Conservation (phyloP, 1,140 invertebrate genomes). For the Laodelphax striatellus region DNA sequence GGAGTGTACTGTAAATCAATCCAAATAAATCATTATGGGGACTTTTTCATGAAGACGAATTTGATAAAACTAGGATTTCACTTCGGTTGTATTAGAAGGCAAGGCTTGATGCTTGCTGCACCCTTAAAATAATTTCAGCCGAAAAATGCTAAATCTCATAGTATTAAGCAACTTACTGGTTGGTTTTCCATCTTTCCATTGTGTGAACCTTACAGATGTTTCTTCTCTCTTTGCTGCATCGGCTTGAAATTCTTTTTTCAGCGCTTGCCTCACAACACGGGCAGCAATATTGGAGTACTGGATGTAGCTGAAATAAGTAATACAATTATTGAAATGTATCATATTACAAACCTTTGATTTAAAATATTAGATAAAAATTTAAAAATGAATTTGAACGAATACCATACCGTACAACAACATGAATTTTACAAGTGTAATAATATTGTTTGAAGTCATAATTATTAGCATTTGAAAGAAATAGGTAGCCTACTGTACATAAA, state of each 20-base stretch:
- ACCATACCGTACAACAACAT: neutral
- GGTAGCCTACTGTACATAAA: no score
- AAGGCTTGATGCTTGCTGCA: no score
- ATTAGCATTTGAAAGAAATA: no score
- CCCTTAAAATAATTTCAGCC: no score
- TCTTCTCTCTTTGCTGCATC: conserved; percentile 67
- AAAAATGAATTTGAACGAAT: neutral
- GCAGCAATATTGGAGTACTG: conserved; percentile 87
- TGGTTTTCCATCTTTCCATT: conserved; percentile 77
- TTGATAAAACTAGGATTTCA: no score
- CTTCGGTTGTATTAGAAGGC: no score
- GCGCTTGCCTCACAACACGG: conserved; percentile 56
- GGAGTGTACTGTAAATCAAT: no score
- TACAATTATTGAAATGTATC: no score
- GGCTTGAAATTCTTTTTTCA: conserved; percentile 57
- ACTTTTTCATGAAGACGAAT: no score
- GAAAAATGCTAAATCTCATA: no score
- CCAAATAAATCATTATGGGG: no score
- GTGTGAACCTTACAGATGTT: conserved; percentile 62
- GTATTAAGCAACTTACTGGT: conserved; percentile 48
- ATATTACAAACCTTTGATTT: neutral
- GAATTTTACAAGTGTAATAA: neutral
- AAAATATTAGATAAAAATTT: neutral
- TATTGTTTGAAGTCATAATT: no score
- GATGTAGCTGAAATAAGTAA: conserved; percentile 61